phyloP scores from a whole-genome alignment of 1,140 invertebrate species.

The Caerostris darwini region DNA sequence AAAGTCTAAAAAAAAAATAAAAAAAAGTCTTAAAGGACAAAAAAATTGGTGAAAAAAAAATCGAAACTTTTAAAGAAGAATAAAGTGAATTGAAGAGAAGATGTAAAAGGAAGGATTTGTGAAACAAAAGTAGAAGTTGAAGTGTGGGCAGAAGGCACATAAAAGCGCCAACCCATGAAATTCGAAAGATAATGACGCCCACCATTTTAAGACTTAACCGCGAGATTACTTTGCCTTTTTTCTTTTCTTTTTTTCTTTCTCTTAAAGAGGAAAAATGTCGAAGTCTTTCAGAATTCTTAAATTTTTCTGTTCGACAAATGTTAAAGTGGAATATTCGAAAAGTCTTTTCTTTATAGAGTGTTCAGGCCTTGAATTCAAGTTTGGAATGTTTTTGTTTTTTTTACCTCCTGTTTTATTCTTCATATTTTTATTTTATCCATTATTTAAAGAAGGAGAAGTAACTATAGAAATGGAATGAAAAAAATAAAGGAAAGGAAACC shows the following conservation, averaged over 20 bases:
- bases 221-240: conserved; percentile 37
- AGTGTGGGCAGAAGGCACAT: background rate
- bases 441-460: background rate
- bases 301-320: background rate
- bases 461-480: too few relatives aligned
- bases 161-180: conserved; percentile 60
- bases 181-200: conserved; percentile 60
- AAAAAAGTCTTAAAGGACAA: background rate
- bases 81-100: too few relatives aligned
- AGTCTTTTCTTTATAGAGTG: background rate
- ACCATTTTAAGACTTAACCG: conserved; percentile 54
- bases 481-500: too few relatives aligned
- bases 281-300: conserved; percentile 1
- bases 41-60: background rate
- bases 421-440: background rate
- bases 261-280: background rate
- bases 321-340: background rate
- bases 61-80: background rate
- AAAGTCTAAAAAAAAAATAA: background rate
- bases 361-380: too few relatives aligned
- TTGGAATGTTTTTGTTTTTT: too few relatives aligned
- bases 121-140: too few relatives aligned
- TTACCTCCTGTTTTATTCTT: too few relatives aligned
- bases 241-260: background rate
- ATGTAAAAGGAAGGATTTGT: too few relatives aligned